A percentile compares a stretch with the other conserved stretches of the same genome.
phyloP scores from a whole-genome alignment of 2,113 vertebrate species.

The Poeciliopsis turrubarensis region DNA sequence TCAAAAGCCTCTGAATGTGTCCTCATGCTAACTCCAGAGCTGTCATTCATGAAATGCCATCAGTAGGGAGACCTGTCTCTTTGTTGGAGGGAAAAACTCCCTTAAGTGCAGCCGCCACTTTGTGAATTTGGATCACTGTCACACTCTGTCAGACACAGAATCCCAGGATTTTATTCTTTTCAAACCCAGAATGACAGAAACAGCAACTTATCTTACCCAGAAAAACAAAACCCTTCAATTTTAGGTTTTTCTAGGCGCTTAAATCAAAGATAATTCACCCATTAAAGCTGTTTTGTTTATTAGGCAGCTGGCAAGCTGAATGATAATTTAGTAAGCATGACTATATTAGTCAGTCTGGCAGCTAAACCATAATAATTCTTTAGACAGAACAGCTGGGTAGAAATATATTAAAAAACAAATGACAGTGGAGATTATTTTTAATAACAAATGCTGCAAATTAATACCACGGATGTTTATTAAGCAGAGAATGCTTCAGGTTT shows the following conservation, averaged over 20 bases:
- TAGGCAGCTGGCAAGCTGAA: constrained; percentile 10
- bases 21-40: constrained; percentile 26
- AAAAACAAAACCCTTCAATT: not conserved
- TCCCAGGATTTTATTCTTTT: constrained; percentile 4
- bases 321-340: constrained; percentile 15
- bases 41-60: constrained; percentile 43
- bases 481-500: not conserved
- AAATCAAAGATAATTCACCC: not conserved
- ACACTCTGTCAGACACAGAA: constrained; percentile 38
- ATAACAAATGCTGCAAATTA: not conserved
- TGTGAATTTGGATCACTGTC: constrained; percentile 49
- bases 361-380: constrained; percentile 25
- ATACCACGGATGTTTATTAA: not conserved
- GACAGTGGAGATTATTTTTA: not conserved
- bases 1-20: constrained; percentile 4
- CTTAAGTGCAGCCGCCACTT: constrained; percentile 31
- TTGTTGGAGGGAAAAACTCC: constrained; percentile 40
- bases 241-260: not conserved
- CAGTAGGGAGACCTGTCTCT: constrained; percentile 41
- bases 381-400: constrained; percentile 17
- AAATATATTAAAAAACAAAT: constrained; percentile 13
- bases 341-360: constrained; percentile 16
- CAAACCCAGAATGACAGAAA: constrained; percentile 3
- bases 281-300: constrained; percentile 16
- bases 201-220: not conserved